These are phyloP conservation scores for Atta texana DNA, from an alignment of 1,140 invertebrate species.

Conservation along the genomic window DNA sequence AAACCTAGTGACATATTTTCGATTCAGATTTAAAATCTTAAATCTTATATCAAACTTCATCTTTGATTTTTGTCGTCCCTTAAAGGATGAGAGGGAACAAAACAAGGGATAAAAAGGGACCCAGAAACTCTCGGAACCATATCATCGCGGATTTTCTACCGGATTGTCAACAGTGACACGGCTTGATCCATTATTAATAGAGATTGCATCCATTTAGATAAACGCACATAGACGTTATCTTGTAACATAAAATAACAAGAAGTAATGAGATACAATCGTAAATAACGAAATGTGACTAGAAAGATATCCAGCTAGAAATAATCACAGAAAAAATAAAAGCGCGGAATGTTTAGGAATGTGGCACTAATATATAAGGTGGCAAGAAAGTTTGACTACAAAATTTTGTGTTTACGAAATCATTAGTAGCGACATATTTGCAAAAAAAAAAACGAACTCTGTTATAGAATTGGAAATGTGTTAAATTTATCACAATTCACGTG, in stretches of 20 bases:
- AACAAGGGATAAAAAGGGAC: conserved; percentile 30
- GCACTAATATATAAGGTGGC: background rate
- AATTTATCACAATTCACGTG: no score
- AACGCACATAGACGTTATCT: conserved; percentile 35
- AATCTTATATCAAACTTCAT: conserved; percentile 1
- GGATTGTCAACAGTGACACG: conserved; percentile 58
- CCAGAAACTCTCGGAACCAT: conserved; percentile 49
- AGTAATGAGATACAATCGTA: background rate
- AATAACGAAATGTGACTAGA: background rate
- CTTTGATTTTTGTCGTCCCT: background rate
- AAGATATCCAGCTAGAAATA: background rate
- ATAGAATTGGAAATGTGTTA: no score
- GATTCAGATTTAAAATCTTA: background rate
- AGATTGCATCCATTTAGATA: conserved; percentile 48
- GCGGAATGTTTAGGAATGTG: background rate
- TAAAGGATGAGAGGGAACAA: conserved; percentile 15
- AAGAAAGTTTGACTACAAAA: no score
- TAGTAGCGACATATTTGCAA: no score
- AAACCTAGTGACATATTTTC: background rate
- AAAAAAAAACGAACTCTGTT: no score
- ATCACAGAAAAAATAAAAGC: background rate
- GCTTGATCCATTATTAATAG: conserved; percentile 68
- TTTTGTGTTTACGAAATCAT: no score
- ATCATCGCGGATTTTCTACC: conserved; percentile 68
- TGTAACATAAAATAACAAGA: conserved; percentile 6